Evolutionary conservation across 2,888 invertebrate species (phyloP).

Genomic region (Drosophila imparisetae): DNA sequence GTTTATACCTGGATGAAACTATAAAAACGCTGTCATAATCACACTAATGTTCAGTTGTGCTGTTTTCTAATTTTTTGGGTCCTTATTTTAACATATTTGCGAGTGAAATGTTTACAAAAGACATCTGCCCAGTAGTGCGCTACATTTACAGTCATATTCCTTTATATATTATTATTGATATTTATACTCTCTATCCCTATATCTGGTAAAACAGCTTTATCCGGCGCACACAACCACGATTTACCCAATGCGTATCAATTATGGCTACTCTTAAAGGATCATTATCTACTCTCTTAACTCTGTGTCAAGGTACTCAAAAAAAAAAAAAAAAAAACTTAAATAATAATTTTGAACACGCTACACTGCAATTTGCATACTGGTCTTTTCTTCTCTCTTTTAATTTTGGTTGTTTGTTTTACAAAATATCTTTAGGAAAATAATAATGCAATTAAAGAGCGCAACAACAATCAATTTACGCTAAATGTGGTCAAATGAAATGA

Average conservation of each 20-base stretch:
- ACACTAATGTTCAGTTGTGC: conserved; percentile 88
- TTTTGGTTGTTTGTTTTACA: conserved; percentile 46
- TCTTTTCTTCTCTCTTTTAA: conserved; percentile 8
- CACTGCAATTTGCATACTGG: conserved; percentile 20
- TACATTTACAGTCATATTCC: conserved; percentile 57
- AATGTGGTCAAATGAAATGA: conserved; percentile 5
- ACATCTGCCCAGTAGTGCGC: conserved; percentile 83
- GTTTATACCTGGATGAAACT: conserved; percentile 87
- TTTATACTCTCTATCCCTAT: conserved; percentile 3
- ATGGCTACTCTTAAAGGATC: conserved; percentile 21
- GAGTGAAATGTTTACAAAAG: conserved; percentile 85
- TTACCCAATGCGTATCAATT: conserved; percentile 76
- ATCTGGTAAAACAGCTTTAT: conserved; percentile 61
- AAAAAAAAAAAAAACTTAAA: conserved; percentile 10
- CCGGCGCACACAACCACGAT: conserved; percentile 83
- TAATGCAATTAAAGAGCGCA: conserved; percentile 49
- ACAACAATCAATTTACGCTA: conserved; percentile 14
- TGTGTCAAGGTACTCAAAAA: conserved; percentile 5
- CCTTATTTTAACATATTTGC: conserved; percentile 84
- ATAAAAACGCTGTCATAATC: conserved; percentile 91
- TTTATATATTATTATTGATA: conserved; percentile 22
- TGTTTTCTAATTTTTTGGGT: conserved; percentile 54
- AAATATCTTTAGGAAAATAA: conserved; percentile 33
- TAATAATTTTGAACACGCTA: conserved; percentile 35
- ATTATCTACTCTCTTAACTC: conserved; percentile 5